A percentile compares a stretch with the other conserved stretches of the same genome.
Evolutionary conservation across 2,113 vertebrate species (phyloP).

Genomic region (Nyctibius bracteatus): DNA sequence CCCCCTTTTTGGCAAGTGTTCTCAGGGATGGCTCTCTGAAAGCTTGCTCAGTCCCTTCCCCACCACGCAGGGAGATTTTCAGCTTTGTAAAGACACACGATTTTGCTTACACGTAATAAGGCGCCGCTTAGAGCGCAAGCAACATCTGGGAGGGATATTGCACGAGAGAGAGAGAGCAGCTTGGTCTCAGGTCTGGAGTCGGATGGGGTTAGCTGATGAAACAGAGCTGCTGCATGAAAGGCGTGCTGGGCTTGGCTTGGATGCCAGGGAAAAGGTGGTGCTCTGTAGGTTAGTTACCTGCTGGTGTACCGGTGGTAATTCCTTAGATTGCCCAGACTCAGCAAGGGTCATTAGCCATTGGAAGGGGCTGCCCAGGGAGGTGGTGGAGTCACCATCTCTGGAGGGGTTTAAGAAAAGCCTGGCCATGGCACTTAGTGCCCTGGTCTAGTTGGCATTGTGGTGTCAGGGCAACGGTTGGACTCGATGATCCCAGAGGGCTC

Average conservation of each 20-base stretch:
- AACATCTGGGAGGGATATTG: neutral
- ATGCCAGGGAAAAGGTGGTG: neutral
- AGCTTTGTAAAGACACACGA: neutral
- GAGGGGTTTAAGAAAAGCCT: too few species aligned
- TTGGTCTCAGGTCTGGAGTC: neutral
- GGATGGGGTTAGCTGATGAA: accelerated
- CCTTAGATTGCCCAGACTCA: neutral
- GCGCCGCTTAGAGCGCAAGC: neutral
- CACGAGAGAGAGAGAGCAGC: too few species aligned
- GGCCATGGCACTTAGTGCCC: too few species aligned
- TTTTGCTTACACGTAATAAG: neutral
- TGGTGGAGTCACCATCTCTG: too few species aligned
- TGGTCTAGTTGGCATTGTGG: too few species aligned
- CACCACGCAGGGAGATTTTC: neutral
- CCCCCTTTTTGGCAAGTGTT: neutral
- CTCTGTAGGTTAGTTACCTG: neutral
- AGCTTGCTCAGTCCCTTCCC: neutral
- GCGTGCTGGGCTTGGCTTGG: neutral
- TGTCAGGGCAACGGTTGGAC: too few species aligned
- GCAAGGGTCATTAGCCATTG: too few species aligned
- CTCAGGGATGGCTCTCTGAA: neutral
- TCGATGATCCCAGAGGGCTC: too few species aligned
- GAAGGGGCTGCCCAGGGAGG: too few species aligned
- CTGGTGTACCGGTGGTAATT: neutral
- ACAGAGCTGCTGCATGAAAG: neutral